phyloP scores from a whole-genome alignment of 2,888 invertebrate species.

The Eumacrocentrus americanus region DNA sequence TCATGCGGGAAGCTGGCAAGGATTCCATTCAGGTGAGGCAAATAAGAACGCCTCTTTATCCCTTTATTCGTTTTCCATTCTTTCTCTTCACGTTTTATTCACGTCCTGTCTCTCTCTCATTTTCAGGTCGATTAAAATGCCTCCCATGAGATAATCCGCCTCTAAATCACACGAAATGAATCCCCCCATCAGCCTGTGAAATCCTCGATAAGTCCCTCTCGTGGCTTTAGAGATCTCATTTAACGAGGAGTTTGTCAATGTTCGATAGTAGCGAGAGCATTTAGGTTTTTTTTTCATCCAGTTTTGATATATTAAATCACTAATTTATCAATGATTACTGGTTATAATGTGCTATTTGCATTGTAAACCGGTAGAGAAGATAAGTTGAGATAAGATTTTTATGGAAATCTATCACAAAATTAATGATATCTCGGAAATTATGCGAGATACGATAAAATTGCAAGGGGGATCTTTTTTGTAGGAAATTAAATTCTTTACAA shows the following conservation, averaged over 20 bases:
- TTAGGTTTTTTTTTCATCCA: background rate
- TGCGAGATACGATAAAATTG: too few species aligned
- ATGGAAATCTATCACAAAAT: too few species aligned
- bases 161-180: background rate
- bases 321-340: too few species aligned
- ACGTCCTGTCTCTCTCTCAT: constrained; percentile 20
- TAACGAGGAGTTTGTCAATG: background rate
- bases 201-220: background rate
- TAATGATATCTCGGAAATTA: too few species aligned
- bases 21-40: constrained; percentile 51
- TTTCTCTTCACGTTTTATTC: constrained; percentile 25
- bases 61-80: background rate
- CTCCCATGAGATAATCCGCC: constrained; percentile 7
- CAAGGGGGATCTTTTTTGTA: too few species aligned
- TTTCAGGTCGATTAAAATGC: constrained; percentile 12
- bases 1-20: constrained; percentile 62
- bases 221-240: background rate
- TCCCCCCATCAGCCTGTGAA: background rate
- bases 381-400: too few species aligned
- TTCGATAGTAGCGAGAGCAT: background rate
- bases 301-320: too few species aligned
- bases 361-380: too few species aligned
- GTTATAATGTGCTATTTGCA: too few species aligned
- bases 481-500: too few species aligned
- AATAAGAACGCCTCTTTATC: constrained; percentile 22